phyloP scores from a whole-genome alignment of 2,797 vertebrate species.

The Microctenopoma steveboyesi region DNA sequence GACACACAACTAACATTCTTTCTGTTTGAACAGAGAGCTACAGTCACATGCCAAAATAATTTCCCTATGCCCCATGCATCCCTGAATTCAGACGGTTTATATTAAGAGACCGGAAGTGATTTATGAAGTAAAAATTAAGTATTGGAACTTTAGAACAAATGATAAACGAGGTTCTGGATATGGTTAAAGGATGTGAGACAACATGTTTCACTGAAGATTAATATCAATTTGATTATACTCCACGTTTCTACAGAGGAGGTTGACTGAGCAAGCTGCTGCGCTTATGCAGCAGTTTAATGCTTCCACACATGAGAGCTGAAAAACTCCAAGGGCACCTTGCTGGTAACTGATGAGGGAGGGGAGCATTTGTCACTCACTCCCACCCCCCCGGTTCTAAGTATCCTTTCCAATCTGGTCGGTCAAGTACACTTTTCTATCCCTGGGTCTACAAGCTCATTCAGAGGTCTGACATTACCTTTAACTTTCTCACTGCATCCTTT shows the following conservation, averaged over 20 bases:
- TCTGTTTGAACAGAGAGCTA: too few species aligned
- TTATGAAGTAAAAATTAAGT: background rate
- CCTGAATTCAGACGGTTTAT: background rate
- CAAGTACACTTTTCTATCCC: conserved; percentile 15
- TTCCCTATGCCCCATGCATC: background rate
- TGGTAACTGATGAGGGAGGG: conserved; percentile 40
- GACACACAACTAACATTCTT: too few species aligned
- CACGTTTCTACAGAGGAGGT: background rate
- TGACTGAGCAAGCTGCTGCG: conserved; percentile 12
- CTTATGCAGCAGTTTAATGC: conserved; percentile 45
- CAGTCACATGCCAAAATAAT: too few species aligned
- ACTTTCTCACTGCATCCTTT: conserved; percentile 95
- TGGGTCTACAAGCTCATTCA: conserved; percentile 21
- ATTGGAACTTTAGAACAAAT: background rate
- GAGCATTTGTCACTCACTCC: conserved; percentile 44
- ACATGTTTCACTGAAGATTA: conserved; percentile 19
- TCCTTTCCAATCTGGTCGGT: conserved; percentile 28
- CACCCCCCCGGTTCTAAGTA: conserved; percentile 7
- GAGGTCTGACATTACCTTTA: conserved; percentile 88
- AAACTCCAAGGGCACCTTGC: conserved; percentile 69
- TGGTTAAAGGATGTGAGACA: conserved; percentile 4
- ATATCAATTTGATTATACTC: conserved; percentile 26
- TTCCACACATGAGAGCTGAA: conserved; percentile 19
- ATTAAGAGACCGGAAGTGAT: background rate
- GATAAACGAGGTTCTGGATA: background rate